phyloP scores from a whole-genome alignment of 2,797 vertebrate species.

The Sebastes flavidus region DNA sequence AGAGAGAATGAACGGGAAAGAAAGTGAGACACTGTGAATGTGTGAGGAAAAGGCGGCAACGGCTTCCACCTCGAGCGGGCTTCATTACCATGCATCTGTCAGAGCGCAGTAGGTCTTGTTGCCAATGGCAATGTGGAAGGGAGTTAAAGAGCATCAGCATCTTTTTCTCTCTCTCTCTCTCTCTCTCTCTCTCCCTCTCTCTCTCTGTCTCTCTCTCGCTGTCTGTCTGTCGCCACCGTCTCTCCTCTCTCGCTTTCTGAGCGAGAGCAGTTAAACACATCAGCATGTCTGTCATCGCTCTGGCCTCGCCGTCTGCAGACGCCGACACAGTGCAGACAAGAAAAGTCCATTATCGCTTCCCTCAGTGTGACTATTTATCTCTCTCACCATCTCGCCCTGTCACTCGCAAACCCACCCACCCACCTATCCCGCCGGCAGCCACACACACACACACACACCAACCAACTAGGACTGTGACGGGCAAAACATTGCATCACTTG shows the following conservation, averaged over 20 bases:
- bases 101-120: conserved; percentile 60
- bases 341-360: conserved; percentile 84
- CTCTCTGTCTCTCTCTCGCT: not conserved
- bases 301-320: conserved; percentile 62
- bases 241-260: conserved; percentile 33
- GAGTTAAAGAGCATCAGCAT: conserved; percentile 75
- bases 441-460: conserved; percentile 3
- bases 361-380: conserved; percentile 74
- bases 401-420: conserved; percentile 53
- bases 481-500: conserved; percentile 59
- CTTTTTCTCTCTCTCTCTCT: conserved; percentile 11
- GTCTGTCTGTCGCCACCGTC: conserved; percentile 6
- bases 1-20: not conserved
- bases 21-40: conserved; percentile 41
- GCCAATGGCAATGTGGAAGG: conserved; percentile 71
- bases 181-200: not conserved
- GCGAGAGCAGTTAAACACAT: conserved; percentile 74
- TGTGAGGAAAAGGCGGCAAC: conserved; percentile 41
- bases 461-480: conserved; percentile 35
- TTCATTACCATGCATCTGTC: conserved; percentile 81
- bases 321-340: conserved; percentile 74
- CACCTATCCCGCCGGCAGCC: not conserved
- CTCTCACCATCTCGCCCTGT: conserved; percentile 60
- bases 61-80: conserved; percentile 65
- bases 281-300: conserved; percentile 76